Evolutionary conservation across 1,140 invertebrate genomes (phyloP).

Genomic region (Pomacea maculata): DNA sequence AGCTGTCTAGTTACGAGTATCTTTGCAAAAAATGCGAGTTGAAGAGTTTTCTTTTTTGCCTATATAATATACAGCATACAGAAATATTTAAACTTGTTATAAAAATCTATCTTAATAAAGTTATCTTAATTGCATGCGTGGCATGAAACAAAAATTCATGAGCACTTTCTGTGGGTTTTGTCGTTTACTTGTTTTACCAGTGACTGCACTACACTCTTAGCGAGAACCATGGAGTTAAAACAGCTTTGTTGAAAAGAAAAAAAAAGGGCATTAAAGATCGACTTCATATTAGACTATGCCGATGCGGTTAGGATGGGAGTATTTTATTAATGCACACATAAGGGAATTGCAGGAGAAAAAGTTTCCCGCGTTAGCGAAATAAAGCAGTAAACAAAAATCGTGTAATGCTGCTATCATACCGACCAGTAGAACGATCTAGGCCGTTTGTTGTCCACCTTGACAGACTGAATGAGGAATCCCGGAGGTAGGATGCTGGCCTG

Average conservation of each 20-base stretch:
- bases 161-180: too few relatives aligned
- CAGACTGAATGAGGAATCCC: neutral
- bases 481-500: neutral
- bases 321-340: neutral
- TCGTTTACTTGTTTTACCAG: neutral
- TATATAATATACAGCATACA: too few relatives aligned
- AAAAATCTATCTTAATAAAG: too few relatives aligned
- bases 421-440: conserved; percentile 1
- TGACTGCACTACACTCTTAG: neutral
- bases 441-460: neutral
- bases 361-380: neutral
- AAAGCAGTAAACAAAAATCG: neutral
- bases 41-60: too few relatives aligned
- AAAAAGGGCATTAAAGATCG: too few relatives aligned
- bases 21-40: too few relatives aligned
- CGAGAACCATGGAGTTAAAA: neutral
- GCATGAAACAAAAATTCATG: too few relatives aligned
- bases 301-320: neutral
- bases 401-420: neutral
- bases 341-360: neutral
- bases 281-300: too few relatives aligned
- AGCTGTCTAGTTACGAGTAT: too few relatives aligned
- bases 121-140: too few relatives aligned
- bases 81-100: too few relatives aligned
- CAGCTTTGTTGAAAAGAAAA: too few relatives aligned